Percentiles rank a stretch among this genome's conserved stretches.
Evolutionary conservation across 1,140 invertebrate genomes (phyloP).

Genomic region (Scaptomyza montana): DNA sequence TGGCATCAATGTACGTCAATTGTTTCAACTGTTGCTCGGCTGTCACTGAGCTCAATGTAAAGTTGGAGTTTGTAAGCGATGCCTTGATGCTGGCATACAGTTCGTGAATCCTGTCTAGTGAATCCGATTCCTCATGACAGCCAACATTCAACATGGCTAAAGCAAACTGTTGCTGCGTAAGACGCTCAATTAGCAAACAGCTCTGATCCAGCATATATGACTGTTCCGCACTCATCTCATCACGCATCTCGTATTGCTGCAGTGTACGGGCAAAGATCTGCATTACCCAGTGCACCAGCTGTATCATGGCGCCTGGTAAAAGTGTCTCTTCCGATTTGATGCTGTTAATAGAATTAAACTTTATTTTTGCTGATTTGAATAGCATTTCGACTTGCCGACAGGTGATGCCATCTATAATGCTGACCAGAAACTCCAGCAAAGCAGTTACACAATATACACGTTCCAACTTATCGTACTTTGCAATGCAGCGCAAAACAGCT

Average conservation of each 20-base stretch:
- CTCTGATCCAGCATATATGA: slow-evolving; percentile 89
- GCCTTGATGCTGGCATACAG: slow-evolving; percentile 72
- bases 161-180: slow-evolving; percentile 90
- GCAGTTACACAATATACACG: slow-evolving; percentile 95
- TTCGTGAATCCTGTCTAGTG: slow-evolving; percentile 60
- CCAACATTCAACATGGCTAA: slow-evolving; percentile 93
- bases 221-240: slow-evolving; percentile 85
- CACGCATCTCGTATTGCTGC: slow-evolving; percentile 84
- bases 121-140: slow-evolving; percentile 87
- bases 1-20: slow-evolving; percentile 73
- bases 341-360: slow-evolving; percentile 82
- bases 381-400: slow-evolving; percentile 72
- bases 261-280: slow-evolving; percentile 89
- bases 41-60: slow-evolving; percentile 43
- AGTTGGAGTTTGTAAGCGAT: slow-evolving; percentile 69
- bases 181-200: slow-evolving; percentile 87
- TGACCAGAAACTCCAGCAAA: slow-evolving; percentile 93
- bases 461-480: slow-evolving; percentile 94
- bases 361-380: not conserved
- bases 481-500: slow-evolving; percentile 93
- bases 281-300: slow-evolving; percentile 92
- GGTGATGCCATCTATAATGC: slow-evolving; percentile 89
- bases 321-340: slow-evolving; percentile 93
- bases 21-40: slow-evolving; percentile 74
- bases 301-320: slow-evolving; percentile 89